Percentiles rank a stretch among this genome's conserved stretches.
These are phyloP conservation scores for Isaurus tuberculatus DNA, from an alignment of 92 coral and sea anemone species.

Conservation along the genomic window DNA sequence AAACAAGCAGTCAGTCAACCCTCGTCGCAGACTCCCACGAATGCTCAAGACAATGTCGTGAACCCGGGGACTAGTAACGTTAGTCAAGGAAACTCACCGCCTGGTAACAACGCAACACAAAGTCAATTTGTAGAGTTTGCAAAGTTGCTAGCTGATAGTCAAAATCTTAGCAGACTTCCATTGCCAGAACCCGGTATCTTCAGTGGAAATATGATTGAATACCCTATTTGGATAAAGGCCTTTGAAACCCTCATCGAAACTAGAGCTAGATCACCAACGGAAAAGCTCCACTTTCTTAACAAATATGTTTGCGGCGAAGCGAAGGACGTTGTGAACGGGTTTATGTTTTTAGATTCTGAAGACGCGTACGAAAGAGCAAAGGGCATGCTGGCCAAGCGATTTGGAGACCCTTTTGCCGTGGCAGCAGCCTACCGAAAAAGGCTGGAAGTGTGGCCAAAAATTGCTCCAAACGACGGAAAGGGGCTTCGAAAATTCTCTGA, in stretches of 20 bases:
- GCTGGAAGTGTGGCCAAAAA: conserved; percentile 62
- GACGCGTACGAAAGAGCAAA: conserved; percentile 67
- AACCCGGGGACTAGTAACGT: too few species aligned
- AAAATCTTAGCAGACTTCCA: conserved; percentile 49
- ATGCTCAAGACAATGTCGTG: too few species aligned
- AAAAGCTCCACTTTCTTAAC: conserved; percentile 63
- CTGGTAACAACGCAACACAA: conserved; percentile 21
- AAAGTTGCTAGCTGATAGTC: conserved; percentile 56
- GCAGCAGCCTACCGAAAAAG: conserved; percentile 50
- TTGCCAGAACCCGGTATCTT: conserved; percentile 65
- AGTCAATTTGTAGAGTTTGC: not conserved
- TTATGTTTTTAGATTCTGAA: conserved; percentile 56
- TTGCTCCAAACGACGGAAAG: conserved; percentile 42
- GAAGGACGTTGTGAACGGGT: conserved; percentile 64
- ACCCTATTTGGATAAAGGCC: conserved; percentile 62
- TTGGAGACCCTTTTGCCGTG: conserved; percentile 59
- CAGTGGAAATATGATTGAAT: conserved; percentile 62
- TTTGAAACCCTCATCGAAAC: conserved; percentile 65
- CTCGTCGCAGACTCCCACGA: too few species aligned
- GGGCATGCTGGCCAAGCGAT: conserved; percentile 55
- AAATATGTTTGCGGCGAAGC: conserved; percentile 64
- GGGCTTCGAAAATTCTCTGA: conserved; percentile 61
- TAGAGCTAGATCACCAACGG: conserved; percentile 47
- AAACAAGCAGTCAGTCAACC: too few species aligned
- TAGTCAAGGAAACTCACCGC: too few species aligned